These are phyloP conservation scores for Semotilus atromaculatus DNA, from an alignment of 2,797 vertebrate species.

Conservation along the genomic window DNA sequence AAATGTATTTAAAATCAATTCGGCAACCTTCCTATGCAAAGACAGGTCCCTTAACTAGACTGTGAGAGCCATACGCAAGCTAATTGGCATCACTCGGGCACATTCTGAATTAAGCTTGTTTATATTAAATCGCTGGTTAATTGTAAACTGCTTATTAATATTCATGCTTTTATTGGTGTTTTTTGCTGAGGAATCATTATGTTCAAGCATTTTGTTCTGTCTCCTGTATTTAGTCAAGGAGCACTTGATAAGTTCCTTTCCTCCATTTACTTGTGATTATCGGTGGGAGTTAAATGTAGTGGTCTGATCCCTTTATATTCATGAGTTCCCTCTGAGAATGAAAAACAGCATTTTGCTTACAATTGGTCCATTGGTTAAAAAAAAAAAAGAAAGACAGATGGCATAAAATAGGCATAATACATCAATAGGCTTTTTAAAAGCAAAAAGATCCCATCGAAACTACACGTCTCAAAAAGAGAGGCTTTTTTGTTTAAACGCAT, in stretches of 20 bases:
- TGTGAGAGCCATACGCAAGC: constrained; percentile 53
- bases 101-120: neutral
- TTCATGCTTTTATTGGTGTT: constrained; percentile 5
- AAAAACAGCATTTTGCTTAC: constrained; percentile 18
- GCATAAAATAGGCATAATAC: constrained; percentile 25
- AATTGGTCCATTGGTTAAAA: constrained; percentile 20
- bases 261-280: constrained; percentile 38
- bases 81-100: constrained; percentile 5
- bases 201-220: neutral
- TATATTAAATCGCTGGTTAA: constrained; percentile 13
- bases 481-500: constrained; percentile 13
- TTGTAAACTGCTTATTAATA: constrained; percentile 14
- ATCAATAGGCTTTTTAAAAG: constrained; percentile 23
- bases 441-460: constrained; percentile 5
- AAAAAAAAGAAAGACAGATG: constrained; percentile 47
- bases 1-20: constrained; percentile 81
- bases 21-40: constrained; percentile 76
- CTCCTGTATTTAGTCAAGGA: constrained; percentile 37
- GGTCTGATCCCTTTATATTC: constrained; percentile 34
- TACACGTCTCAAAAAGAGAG: constrained; percentile 13
- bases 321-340: constrained; percentile 31
- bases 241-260: constrained; percentile 23
- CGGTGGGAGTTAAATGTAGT: constrained; percentile 16
- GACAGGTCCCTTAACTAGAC: constrained; percentile 65
- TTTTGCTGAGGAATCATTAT: constrained; percentile 15